phyloP scores from a whole-genome alignment of 1,140 invertebrate genomes.

The Gryllus bimaculatus region DNA sequence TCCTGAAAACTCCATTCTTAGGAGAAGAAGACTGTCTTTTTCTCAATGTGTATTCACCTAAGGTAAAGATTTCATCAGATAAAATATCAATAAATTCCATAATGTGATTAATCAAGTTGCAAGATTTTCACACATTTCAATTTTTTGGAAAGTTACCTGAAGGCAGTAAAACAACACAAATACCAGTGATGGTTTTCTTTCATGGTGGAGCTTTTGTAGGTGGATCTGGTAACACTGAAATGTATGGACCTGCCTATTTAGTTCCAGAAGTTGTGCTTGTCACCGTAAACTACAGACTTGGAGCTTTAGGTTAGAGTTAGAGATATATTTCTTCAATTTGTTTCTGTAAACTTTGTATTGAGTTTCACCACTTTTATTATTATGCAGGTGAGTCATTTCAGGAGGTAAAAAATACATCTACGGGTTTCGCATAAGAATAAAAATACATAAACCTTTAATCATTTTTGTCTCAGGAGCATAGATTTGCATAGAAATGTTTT shows the following conservation, averaged over 20 bases:
- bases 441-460: no score
- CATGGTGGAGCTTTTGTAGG: slow-evolving; percentile 50
- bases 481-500: no score
- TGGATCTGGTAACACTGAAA: slow-evolving; percentile 42
- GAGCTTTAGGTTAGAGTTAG: slow-evolving; percentile 27
- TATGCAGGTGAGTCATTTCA: no score
- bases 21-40: slow-evolving; percentile 50
- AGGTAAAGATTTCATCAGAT: neutral
- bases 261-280: slow-evolving; percentile 56
- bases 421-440: no score
- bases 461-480: no score
- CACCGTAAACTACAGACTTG: slow-evolving; percentile 59
- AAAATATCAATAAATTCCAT: slow-evolving; percentile 18
- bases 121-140: neutral
- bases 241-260: slow-evolving; percentile 50
- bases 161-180: slow-evolving; percentile 10
- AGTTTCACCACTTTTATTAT: no score
- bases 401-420: no score
- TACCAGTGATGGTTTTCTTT: slow-evolving; percentile 49
- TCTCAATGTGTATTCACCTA: slow-evolving; percentile 49
- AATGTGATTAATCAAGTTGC: neutral
- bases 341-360: no score
- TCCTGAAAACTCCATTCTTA: neutral
- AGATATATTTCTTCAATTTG: neutral
- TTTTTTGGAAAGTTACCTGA: slow-evolving; percentile 1